Base-by-base conservation (phyloP, 2,888 invertebrate species). In the Lycophotia porphyrea region DNA sequence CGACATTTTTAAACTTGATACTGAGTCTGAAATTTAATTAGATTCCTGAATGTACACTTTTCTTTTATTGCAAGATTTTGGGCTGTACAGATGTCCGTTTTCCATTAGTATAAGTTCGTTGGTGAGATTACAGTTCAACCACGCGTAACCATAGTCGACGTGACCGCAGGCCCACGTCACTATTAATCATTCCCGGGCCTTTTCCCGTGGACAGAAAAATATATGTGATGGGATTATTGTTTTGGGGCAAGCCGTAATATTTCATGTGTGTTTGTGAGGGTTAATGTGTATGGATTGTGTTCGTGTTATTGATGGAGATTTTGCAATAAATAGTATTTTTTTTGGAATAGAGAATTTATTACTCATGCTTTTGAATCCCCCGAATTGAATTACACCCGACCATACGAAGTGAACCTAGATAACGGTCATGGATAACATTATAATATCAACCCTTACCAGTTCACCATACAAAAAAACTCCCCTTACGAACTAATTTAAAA, bases 121-220 rank as follows among this genome's bases (percentile, higher is more conserved):
- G 81, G 85, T 74, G 75, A 82, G 81, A 86, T 84, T 86, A 81
- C 80, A 81, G 86, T 70, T 60, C 85, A 81, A 78, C 88, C 81
- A 87, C 81, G 88, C 90, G 88, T 86, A 85, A 85, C 86, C 78
- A 66, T 71, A 69, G 84, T 69, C 78, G 87, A 88, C 89, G 87
- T 88, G 89, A 90, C 89, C 85, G 84, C 76, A 72, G 71, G 71
- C 80, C 80, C 71, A 75, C 81, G 78, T 80, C 81, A 71, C 82
- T 81, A 89, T 89, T 89, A 88, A 90, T 89, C 88, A 90, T 82
- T 68, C 80, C 71, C 66, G 77, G 85, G 78, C 84, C 81, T 84
- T 87, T 87, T 80, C 85, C 76, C 76, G 77, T 76, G 63, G 65
- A 76, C 81, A 85, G 78, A 78, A 84, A 82, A 78, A 86, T 72